Conservation (phyloP, 1,140 invertebrate species). For the Stenopsyche tienmushanensis region DNA sequence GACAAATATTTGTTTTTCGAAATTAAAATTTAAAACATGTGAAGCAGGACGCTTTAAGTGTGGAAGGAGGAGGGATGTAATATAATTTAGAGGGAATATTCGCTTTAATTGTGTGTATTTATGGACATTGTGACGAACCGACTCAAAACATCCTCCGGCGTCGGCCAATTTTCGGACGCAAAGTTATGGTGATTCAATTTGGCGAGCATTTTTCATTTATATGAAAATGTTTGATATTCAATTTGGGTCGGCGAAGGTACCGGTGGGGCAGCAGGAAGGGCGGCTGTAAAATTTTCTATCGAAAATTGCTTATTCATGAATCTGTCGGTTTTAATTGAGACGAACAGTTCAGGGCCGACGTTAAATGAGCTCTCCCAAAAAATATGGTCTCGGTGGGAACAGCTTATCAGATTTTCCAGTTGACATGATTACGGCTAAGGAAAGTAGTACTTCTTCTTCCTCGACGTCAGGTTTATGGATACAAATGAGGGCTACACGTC, state of each 20-base stretch:
- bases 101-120: no score
- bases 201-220: constrained; percentile 26
- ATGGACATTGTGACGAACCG: neutral
- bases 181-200: constrained; percentile 30
- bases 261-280: neutral
- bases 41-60: neutral
- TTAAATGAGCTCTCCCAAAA: constrained; percentile 31
- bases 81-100: no score
- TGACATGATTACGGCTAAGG: constrained; percentile 33
- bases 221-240: constrained; percentile 28
- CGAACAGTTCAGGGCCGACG: constrained; percentile 32
- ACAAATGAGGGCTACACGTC: constrained; percentile 5
- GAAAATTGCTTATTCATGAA: constrained; percentile 41
- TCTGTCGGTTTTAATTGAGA: constrained; percentile 38
- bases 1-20: neutral
- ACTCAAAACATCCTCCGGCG: neutral
- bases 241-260: constrained; percentile 9
- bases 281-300: constrained; percentile 20
- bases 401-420: constrained; percentile 39
- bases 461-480: constrained; percentile 2
- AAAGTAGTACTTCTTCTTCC: constrained; percentile 15
- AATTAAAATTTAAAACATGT: neutral
- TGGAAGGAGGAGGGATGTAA: no score
- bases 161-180: constrained; percentile 7
- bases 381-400: constrained; percentile 33